These are phyloP conservation scores for Lepidurus packardi DNA, from an alignment of 1,140 invertebrate species.

Conservation along the genomic window DNA sequence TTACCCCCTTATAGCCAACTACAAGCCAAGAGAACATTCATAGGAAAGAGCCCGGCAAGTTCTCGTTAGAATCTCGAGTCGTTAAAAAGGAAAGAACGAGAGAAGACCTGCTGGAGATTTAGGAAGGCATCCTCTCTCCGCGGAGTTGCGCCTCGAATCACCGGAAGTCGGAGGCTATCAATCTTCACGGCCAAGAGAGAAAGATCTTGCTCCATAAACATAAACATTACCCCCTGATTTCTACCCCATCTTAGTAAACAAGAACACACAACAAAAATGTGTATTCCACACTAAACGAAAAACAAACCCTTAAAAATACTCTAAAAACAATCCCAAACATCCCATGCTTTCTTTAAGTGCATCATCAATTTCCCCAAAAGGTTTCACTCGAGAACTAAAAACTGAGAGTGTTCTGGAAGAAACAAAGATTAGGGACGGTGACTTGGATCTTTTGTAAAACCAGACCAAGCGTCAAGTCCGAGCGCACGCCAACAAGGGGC, in stretches of 20 bases:
- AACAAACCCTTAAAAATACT: too few species aligned
- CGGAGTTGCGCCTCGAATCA: constrained; percentile 6
- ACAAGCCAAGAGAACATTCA: background rate
- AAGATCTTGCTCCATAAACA: background rate
- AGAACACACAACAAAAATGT: background rate
- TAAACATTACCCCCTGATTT: background rate
- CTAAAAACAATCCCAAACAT: too few species aligned
- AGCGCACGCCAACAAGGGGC: constrained; percentile 6
- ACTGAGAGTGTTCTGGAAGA: background rate
- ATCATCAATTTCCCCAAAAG: too few species aligned
- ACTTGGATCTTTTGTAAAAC: background rate
- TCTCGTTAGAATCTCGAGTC: background rate
- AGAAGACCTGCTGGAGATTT: background rate
- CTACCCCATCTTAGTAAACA: background rate
- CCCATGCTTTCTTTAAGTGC: too few species aligned
- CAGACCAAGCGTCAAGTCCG: background rate
- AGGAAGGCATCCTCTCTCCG: background rate
- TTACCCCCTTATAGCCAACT: constrained; percentile 11
- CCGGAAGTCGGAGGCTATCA: constrained; percentile 9
- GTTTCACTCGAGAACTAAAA: too few species aligned
- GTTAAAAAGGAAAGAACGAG: background rate
- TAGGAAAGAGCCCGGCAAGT: background rate
- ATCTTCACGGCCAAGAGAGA: background rate
- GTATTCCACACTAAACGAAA: too few species aligned
- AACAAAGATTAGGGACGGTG: constrained; percentile 6